phyloP scores from a whole-genome alignment of 2,888 invertebrate species.

The Helleia helle region DNA sequence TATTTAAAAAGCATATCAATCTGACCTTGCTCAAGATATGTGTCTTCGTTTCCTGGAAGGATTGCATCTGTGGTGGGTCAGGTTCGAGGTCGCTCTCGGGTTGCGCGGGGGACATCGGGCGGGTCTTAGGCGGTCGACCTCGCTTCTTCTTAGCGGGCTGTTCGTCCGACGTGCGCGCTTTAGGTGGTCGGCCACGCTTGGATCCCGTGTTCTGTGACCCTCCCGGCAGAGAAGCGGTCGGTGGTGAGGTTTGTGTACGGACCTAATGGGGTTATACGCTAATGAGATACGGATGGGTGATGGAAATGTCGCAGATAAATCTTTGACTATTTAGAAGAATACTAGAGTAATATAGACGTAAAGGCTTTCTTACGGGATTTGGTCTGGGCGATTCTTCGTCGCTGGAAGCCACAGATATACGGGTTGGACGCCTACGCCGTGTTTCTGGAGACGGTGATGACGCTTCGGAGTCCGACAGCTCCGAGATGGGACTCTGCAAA shows the following conservation, averaged over 20 bases:
- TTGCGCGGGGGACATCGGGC: constrained; percentile 30
- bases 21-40: constrained; percentile 57
- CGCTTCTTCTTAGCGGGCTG: constrained; percentile 55
- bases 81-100: constrained; percentile 27
- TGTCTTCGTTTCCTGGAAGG: constrained; percentile 50
- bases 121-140: constrained; percentile 53
- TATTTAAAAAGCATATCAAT: not conserved
- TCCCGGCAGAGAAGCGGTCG: constrained; percentile 28
- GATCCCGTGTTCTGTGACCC: constrained; percentile 28
- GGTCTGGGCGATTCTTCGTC: constrained; percentile 51
- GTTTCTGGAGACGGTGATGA: constrained; percentile 49
- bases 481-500: constrained; percentile 70
- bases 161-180: constrained; percentile 45
- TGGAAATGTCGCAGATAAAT: not conserved
- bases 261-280: constrained; percentile 13
- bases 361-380: constrained; percentile 30
- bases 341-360: not conserved
- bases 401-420: constrained; percentile 59
- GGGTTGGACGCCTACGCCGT: constrained; percentile 40
- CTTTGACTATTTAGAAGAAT: not conserved
- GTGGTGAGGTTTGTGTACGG: constrained; percentile 23
- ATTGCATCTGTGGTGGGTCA: constrained; percentile 28
- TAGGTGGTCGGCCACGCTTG: constrained; percentile 72
- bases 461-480: constrained; percentile 74
- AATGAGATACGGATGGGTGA: not conserved